Evolutionary conservation across 2,888 invertebrate genomes (phyloP), one percentile per base, ranked within the genome.

Genomic region (Carterocephalus palaemon): DNA sequence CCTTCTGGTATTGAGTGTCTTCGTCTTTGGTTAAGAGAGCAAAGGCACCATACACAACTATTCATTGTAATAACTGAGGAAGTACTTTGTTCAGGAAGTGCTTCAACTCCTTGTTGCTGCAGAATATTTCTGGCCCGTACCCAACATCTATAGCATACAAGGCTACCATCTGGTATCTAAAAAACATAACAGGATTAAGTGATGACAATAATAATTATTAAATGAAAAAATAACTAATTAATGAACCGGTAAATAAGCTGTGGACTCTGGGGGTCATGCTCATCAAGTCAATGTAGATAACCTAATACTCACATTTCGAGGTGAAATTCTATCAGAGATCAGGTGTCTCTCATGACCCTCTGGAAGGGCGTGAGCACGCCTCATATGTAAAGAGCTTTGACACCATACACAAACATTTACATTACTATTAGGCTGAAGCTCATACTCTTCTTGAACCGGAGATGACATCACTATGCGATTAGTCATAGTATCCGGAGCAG

Each of bases 1-100:
- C 28, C 28, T 7, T 28, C 13, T 12, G 28, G 29, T 31, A 31
- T 16, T 8, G 16, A 31, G 8, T 31, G 29, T 4, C 29, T 31
- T 2, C 29, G 15, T 4, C 1, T 31, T 2, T 8, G 2, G 15
- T 4, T 31, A 8, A 31, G 16, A 4, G 16, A 31, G 4, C 8
- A 4, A 8, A 31, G 29, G 8, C 29, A 31, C 29, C 29, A 31
- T n/a, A 31, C 16, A 16, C 29, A 31, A 5, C 2, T 8, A 16
- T 19, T n/a, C n/a, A n/a, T 16, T 13, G n/a, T 31, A 8, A 2
- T 31, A 12, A 12, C n/a, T n/a, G n/a, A n/a, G n/a, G n/a, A n/a
- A 4, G 19, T 19, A 19, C 19, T 6, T 19, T 6, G 3, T 6
- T 19, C 19, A 4, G 3, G 19, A n/a, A n/a, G n/a, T 19, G 19